Base-by-base conservation (phyloP, 2,888 invertebrate genomes). In the Tridacna crocea region DNA sequence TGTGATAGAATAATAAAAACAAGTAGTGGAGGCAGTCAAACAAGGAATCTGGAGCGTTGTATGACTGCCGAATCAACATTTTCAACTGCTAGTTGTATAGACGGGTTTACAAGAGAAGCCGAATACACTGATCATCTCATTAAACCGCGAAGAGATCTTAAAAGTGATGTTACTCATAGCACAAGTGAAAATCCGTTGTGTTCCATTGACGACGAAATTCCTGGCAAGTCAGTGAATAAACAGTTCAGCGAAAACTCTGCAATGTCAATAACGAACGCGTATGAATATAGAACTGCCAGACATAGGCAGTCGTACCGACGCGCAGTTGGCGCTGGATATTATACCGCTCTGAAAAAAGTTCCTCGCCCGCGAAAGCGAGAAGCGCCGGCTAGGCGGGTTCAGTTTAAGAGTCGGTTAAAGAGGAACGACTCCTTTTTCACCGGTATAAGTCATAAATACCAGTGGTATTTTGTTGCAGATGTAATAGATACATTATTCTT, bases 391-490 rank as follows among this genome's bases (percentile, higher is more conserved):
- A 48, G 70, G 13, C 70, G 51, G 46, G 70, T 70, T 22, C 22
- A 51, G 60, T 73, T 58, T 27, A 73, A 73, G 58, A 58, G 36
- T n/a, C 22, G 51, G 51, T 26, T 70, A 4, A 65, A 19, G 19
- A 48, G 63, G 24, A 27, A 65, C 13, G 27, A 46, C 19, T 75
- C 78, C 12, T 36, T 80, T 46, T 61, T 85, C 15, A 73, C 76
- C 12, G 65, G 65, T 24, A 70, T 82, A 48, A 76, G 87, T 63
- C 80, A 76, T 70, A 91, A 91, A 79, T 85, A 90, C 36, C 88
- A 92, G 77, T 93, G 93, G 93, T 91, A 87, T 68, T 92, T 88
- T 79, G 90, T 92, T 17, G 92, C 93, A 11, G 92, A 92, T 72
- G 92, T 91, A 10, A 87, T 92, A 24, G 92, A 93, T 76, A 91